A percentile compares a stretch with the other conserved stretches of the same genome.
These are phyloP conservation scores for Leucophora obtusa DNA, from an alignment of 2,888 invertebrate genomes.

Conservation along the genomic window DNA sequence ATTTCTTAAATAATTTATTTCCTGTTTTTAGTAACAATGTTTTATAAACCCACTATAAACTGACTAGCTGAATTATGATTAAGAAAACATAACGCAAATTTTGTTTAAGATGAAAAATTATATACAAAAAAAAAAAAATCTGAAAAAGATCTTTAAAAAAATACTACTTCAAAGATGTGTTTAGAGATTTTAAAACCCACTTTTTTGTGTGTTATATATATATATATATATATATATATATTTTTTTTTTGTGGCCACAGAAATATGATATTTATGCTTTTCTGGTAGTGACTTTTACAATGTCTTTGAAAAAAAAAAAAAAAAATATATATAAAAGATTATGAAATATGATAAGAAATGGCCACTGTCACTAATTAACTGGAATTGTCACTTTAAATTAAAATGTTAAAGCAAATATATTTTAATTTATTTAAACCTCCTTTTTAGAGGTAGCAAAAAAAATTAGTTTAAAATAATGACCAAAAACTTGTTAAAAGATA, in stretches of 20 bases:
- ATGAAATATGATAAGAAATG: constrained; percentile 68
- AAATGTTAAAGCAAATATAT: constrained; percentile 54
- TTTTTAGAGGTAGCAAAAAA: background rate
- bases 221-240: too few relatives aligned
- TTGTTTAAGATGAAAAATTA: background rate
- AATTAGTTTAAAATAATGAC: background rate
- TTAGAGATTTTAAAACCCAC: constrained; percentile 7
- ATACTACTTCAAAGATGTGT: constrained; percentile 2
- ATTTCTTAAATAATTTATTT: background rate
- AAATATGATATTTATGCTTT: constrained; percentile 49
- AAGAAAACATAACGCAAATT: constrained; percentile 55
- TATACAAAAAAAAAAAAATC: background rate
- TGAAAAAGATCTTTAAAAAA: constrained; percentile 58
- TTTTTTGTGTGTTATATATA: background rate
- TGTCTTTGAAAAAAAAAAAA: background rate
- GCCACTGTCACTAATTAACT: constrained; percentile 71
- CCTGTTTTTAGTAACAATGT: constrained; percentile 8
- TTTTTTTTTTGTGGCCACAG: constrained; percentile 18
- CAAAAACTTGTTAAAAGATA: background rate
- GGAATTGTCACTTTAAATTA: constrained; percentile 75
- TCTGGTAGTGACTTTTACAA: constrained; percentile 23
- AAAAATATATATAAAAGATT: constrained; percentile 24
- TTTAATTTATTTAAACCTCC: background rate
- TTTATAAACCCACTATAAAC: constrained; percentile 33
- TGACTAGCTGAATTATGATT: constrained; percentile 39